These are phyloP conservation scores for Excalfactoria chinensis DNA, from an alignment of 2,113 vertebrate genomes.

Conservation along the genomic window DNA sequence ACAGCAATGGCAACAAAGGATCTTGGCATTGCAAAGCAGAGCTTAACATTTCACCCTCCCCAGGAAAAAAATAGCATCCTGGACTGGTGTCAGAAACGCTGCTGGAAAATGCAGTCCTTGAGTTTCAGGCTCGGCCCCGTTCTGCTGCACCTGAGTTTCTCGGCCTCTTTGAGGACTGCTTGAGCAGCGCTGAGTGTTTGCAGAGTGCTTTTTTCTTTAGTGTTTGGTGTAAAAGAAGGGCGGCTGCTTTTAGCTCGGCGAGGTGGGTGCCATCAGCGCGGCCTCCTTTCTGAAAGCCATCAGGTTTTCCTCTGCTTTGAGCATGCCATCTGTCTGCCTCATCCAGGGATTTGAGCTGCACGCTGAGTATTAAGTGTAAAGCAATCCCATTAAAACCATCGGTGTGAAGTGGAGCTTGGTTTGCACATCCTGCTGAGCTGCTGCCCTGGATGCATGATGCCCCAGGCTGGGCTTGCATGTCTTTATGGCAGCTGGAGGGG, in stretches of 20 bases:
- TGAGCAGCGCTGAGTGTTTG: rapidly evolving
- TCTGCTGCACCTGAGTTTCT: neutral
- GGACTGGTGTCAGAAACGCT: neutral
- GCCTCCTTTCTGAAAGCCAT: neutral
- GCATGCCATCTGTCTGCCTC: neutral
- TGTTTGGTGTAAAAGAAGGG: neutral
- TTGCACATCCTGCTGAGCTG: neutral
- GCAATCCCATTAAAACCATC: neutral
- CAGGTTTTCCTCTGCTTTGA: neutral
- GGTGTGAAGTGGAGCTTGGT: neutral
- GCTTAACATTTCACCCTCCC: constrained; percentile 18
- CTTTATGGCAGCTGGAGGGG: neutral
- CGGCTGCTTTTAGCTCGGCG: neutral
- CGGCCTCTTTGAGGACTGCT: neutral
- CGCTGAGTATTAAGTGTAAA: neutral
- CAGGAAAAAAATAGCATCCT: neutral
- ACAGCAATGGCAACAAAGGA: neutral
- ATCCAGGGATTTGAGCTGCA: neutral
- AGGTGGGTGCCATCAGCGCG: neutral
- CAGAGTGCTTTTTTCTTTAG: neutral
- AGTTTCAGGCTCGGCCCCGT: neutral
- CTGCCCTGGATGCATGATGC: neutral
- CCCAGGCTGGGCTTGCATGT: neutral
- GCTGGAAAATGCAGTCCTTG: neutral
- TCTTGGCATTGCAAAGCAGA: neutral